Base-by-base conservation (phyloP, 2,888 invertebrate species). In the Perdita meconis region DNA sequence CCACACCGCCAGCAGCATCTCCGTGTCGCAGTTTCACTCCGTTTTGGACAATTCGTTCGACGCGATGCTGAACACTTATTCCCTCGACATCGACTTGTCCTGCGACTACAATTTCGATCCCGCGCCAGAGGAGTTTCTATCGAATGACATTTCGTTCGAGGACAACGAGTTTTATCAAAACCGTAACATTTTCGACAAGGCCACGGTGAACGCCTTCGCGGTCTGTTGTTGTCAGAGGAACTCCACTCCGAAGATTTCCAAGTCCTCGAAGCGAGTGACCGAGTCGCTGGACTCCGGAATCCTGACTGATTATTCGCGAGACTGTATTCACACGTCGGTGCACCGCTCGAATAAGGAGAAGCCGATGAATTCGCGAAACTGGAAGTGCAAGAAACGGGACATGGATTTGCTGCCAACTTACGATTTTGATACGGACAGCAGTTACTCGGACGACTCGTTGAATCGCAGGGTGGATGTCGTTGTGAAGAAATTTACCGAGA, bases 381-480 rank as follows among this genome's bases (percentile, higher is more conserved):
- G 16, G 8, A 55, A 22, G 24, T 10, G 40, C n/a, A 10, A 8
- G 8, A 22, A 6, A 0, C 44, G 24, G 6, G 60, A 67, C 3
- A 3, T 19, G 13, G 51, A 68, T n/a, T 5, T 38, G 1, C 19
- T 60, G 13, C 60, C 67, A 0, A 53, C 38, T n/a, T 72, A 69
- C 50, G 77, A 79, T 30, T 65, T 63, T 2, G 51, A 55, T 1
- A 68, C 82, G 42, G 81, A 81, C 10, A 71, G 68, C 50, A 69
- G 71, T 38, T 81, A 67, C 13, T 86, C 89, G 42, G 86, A 86
- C 53, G 86, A 86, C 16, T 83, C 83, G 26, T 67, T 89, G 24
- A 80, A 80, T 55, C 81, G 78, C 10, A 69, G 82, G 44, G 82
- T 90, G 13, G 90, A 90, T 56, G 68, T 77, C 30, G 89, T 82